Evolutionary conservation across 1,140 invertebrate species (phyloP).

Genomic region (Drosophila kurseongensis): DNA sequence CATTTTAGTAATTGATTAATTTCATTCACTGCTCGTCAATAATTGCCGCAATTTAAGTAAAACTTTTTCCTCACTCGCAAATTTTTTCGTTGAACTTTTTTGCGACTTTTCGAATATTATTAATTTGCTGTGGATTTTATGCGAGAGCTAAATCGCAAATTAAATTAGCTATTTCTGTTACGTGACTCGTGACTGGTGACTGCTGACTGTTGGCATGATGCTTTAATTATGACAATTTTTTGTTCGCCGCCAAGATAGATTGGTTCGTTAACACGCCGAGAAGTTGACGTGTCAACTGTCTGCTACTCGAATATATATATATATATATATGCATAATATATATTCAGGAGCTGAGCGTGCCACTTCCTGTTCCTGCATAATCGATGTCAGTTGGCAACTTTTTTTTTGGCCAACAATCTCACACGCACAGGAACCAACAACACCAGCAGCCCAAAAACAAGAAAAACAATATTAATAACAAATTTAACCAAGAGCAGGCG

Average conservation of each 20-base stretch:
- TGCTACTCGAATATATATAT: slow-evolving; percentile 6
- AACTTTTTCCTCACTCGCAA: slow-evolving; percentile 20
- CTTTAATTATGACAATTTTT: slow-evolving; percentile 70
- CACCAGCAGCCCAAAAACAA: slow-evolving; percentile 1
- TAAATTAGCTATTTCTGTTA: slow-evolving; percentile 76
- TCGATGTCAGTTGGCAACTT: slow-evolving; percentile 59
- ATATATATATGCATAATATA: slow-evolving; percentile 8
- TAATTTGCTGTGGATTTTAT: slow-evolving; percentile 52
- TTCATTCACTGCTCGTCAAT: slow-evolving; percentile 45
- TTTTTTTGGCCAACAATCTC: slow-evolving; percentile 40
- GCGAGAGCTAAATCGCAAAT: slow-evolving; percentile 68
- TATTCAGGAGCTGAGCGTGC: slow-evolving; percentile 31
- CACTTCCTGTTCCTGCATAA: slow-evolving; percentile 60
- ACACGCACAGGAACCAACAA: slow-evolving; percentile 48
- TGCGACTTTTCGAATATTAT: slow-evolving; percentile 24
- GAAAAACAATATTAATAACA: slow-evolving; percentile 22
- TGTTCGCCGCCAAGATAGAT: slow-evolving; percentile 34
- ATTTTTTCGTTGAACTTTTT: slow-evolving; percentile 17
- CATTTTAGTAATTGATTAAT: slow-evolving; percentile 69
- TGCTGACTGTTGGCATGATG: slow-evolving; percentile 37
- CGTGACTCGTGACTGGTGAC: slow-evolving; percentile 57
- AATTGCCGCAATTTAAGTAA: slow-evolving; percentile 38
- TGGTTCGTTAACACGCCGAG: slow-evolving; percentile 59
- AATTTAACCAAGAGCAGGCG: slow-evolving; percentile 40
- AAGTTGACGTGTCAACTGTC: slow-evolving; percentile 63